Conservation (phyloP, 2,113 vertebrate genomes). For the Pleuronectes platessa region DNA sequence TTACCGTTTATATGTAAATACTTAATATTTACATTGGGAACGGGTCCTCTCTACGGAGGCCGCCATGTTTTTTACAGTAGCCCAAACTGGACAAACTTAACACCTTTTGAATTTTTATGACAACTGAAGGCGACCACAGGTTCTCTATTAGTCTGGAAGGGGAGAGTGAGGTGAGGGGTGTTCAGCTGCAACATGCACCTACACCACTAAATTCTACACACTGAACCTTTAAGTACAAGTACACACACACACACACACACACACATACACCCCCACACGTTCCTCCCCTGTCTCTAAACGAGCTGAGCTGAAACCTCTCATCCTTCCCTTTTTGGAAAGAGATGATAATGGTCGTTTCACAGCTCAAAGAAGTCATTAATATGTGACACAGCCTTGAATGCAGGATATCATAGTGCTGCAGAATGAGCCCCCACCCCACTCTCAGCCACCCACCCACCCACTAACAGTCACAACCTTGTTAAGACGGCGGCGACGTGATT, state of each 20-base stretch:
- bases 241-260: background rate
- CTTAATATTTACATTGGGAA: no score
- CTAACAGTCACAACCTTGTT: slow-evolving; percentile 49
- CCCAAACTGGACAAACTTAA: no score
- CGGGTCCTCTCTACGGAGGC: no score
- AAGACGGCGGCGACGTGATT: slow-evolving; percentile 63
- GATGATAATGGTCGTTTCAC: slow-evolving; percentile 68
- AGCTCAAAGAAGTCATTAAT: slow-evolving; percentile 71
- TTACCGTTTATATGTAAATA: no score
- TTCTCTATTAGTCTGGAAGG: no score
- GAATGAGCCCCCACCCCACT: slow-evolving; percentile 27
- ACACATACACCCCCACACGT: background rate
- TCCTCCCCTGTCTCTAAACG: slow-evolving; percentile 36
- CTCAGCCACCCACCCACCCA: background rate
- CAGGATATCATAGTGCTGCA: slow-evolving; percentile 62
- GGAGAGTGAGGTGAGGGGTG: no score
- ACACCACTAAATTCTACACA: no score
- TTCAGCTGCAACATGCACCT: no score
- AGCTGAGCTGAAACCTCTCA: slow-evolving; percentile 51
- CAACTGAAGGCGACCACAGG: no score
- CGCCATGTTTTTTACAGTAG: no score
- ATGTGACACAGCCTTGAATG: slow-evolving; percentile 67
- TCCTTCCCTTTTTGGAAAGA: slow-evolving; percentile 54
- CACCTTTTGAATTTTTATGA: no score
- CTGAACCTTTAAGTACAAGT: no score